Evolutionary conservation across 2,797 vertebrate genomes (phyloP).

Genomic region (Hippopotamyrus pictus): DNA sequence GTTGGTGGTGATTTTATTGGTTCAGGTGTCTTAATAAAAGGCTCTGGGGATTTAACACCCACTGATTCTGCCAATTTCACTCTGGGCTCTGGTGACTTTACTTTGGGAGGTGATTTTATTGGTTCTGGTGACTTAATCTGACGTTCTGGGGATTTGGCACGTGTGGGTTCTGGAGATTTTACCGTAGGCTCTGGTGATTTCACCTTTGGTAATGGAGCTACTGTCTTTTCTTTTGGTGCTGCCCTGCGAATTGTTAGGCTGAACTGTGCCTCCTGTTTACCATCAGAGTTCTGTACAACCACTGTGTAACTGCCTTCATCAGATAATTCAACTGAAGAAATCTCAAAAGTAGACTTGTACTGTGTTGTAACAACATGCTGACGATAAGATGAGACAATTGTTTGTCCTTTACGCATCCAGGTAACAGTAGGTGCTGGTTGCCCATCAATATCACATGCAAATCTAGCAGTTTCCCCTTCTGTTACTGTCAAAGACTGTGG

Average conservation of each 20-base stretch:
- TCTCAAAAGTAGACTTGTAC: conserved; percentile 88
- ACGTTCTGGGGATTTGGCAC: conserved; percentile 45
- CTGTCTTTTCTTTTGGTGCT: conserved; percentile 66
- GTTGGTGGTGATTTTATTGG: conserved; percentile 60
- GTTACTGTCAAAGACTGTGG: conserved; percentile 80
- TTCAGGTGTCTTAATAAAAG: conserved; percentile 50
- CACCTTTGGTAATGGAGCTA: conserved; percentile 59
- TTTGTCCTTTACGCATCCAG: conserved; percentile 71
- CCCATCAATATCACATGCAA: conserved; percentile 90
- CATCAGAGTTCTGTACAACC: conserved; percentile 84
- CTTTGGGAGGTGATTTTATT: conserved; percentile 59
- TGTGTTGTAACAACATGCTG: conserved; percentile 78
- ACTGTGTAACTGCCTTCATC: conserved; percentile 89
- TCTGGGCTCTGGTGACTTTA: conserved; percentile 66
- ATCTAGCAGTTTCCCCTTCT: conserved; percentile 81
- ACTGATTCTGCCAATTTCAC: conserved; percentile 67
- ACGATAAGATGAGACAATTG: conserved; percentile 68
- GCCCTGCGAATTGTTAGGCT: conserved; percentile 77
- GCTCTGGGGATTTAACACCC: conserved; percentile 45
- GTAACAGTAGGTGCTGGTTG: conserved; percentile 83
- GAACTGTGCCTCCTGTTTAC: conserved; percentile 85
- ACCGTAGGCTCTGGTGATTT: conserved; percentile 68
- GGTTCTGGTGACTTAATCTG: conserved; percentile 49
- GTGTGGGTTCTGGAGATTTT: conserved; percentile 70
- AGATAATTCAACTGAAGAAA: conserved; percentile 72